Evolutionary conservation across 2,888 invertebrate genomes (phyloP).

Genomic region (Agrochola lota): DNA sequence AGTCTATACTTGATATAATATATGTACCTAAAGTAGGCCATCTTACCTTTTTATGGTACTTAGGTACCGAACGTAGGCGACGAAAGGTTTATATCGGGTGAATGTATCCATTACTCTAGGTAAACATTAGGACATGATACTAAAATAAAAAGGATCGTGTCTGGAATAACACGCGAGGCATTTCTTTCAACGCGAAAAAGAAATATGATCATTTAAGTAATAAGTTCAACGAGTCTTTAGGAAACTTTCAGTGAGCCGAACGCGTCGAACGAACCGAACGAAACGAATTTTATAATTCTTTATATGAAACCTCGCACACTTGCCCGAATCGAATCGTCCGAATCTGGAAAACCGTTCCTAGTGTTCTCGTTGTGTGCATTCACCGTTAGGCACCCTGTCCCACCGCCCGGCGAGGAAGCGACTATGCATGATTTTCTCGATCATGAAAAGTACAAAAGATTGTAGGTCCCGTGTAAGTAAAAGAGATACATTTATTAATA

Average conservation of each 20-base stretch:
- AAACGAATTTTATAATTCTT: no score
- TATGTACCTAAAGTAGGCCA: conserved; percentile 14
- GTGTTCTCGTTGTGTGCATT: no score
- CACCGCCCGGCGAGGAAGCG: no score
- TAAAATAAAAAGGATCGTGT: conserved; percentile 30
- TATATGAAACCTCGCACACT: no score
- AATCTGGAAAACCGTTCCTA: no score
- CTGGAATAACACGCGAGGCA: conserved; percentile 11
- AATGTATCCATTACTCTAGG: conserved; percentile 43
- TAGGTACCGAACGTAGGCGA: conserved; percentile 28
- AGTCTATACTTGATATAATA: conserved; percentile 11
- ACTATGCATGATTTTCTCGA: neutral
- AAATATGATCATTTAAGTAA: neutral
- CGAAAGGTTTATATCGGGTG: conserved; percentile 26
- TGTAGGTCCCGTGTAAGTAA: neutral
- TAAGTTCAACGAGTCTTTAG: neutral
- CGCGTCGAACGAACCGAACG: no score
- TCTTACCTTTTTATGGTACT: conserved; percentile 44
- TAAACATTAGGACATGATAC: conserved; percentile 30
- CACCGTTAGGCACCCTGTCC: no score
- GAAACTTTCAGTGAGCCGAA: neutral
- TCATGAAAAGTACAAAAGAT: neutral
- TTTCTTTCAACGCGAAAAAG: neutral
- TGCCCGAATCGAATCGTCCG: no score
- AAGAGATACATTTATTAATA: no score